These are phyloP conservation scores for Rhinolophus ferrumequinum DNA, from an alignment of 2,113 vertebrate species.

Conservation along the genomic window DNA sequence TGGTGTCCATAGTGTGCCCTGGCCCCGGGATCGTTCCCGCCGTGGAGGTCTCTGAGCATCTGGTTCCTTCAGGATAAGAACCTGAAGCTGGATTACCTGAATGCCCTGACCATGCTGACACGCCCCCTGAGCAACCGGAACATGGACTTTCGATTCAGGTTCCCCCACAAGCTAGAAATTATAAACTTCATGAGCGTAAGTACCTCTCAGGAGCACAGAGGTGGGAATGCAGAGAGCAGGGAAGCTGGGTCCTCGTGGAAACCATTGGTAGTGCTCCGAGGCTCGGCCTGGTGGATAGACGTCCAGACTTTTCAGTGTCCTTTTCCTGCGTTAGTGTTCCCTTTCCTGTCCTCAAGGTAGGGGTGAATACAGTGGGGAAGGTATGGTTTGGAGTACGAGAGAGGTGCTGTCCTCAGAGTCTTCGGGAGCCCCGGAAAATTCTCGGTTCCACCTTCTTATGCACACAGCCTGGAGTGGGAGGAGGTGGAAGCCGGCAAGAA, in stretches of 20 bases:
- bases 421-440: not conserved
- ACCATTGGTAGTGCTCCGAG: not conserved
- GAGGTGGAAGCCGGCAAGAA: not conserved
- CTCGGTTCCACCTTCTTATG: not conserved
- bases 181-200: conserved; percentile 43
- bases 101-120: conserved; percentile 1
- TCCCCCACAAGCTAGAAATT: not conserved
- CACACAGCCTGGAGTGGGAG: not conserved
- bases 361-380: not conserved
- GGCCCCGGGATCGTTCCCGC: not conserved
- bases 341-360: not conserved
- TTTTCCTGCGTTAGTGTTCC: not conserved
- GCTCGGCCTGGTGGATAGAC: not conserved
- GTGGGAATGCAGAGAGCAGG: not conserved
- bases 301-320: not conserved
- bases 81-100: conserved; percentile 50
- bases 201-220: not conserved
- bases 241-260: not conserved
- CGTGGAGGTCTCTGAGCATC: not conserved
- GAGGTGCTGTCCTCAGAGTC: not conserved
- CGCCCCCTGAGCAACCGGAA: not conserved
- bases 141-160: not conserved
- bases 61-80: not conserved
- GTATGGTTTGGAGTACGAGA: not conserved
- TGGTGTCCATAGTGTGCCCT: not conserved